These are phyloP conservation scores for Eupithecia centaureata DNA, from an alignment of 2,888 invertebrate species.

Conservation along the genomic window DNA sequence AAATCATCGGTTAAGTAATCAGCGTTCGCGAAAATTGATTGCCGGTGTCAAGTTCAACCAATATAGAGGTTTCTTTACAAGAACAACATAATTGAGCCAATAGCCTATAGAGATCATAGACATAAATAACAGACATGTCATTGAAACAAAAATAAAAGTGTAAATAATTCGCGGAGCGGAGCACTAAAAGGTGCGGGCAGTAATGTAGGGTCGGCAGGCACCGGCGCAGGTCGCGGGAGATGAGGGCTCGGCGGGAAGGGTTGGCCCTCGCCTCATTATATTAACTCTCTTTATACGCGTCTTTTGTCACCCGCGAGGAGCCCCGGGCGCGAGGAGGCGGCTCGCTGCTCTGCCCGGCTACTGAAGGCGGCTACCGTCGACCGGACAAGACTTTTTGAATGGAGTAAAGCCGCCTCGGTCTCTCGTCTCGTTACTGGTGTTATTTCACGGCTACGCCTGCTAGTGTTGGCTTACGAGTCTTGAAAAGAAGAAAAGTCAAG, in stretches of 20 bases:
- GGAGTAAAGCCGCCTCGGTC: background rate
- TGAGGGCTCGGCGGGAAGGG: constrained; percentile 33
- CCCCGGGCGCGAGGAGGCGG: constrained; percentile 12
- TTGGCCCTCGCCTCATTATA: constrained; percentile 61
- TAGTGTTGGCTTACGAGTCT: background rate
- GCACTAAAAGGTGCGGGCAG: constrained; percentile 52
- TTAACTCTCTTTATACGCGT: constrained; percentile 66
- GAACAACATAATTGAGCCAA: background rate
- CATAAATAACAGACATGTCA: background rate
- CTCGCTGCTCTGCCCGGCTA: too few species aligned
- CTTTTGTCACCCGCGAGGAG: constrained; percentile 64
- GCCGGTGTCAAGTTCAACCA: background rate
- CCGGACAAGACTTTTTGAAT: background rate
- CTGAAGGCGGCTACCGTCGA: background rate
- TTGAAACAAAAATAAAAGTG: constrained; percentile 13
- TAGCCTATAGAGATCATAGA: background rate
- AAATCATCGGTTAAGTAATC: too few species aligned
- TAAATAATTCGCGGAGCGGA: constrained; percentile 21
- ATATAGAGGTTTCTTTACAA: background rate
- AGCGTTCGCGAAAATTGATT: too few species aligned
- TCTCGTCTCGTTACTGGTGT: too few species aligned
- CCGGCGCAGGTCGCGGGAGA: background rate
- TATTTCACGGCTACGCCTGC: background rate
- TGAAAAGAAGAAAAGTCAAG: background rate
- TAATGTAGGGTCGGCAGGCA: constrained; percentile 57